Evolutionary conservation across 1,140 invertebrate species (phyloP), one percentile per base, ranked within the genome.

Genomic region (Drosophila teissieri): DNA sequence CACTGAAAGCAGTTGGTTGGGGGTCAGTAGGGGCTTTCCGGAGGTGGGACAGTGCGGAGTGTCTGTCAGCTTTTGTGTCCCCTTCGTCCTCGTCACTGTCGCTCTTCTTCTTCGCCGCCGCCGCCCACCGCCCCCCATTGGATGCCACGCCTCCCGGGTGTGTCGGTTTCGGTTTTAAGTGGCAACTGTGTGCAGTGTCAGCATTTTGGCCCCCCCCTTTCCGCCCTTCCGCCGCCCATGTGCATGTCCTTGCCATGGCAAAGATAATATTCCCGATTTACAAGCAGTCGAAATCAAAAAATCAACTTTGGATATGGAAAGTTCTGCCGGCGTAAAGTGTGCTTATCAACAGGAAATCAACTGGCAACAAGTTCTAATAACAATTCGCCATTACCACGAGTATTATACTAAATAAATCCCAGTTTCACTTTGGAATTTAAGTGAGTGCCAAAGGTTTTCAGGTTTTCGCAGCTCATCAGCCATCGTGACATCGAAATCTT

Each of bases 161-260:
- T 85, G 63, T 78, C 68, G 61, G 82, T 77, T 84, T 84, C 73
- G 81, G 81, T 84, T 80, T 80, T 62, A 84, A 78, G 58, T 78
- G 73, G 82, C 82, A 86, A 78, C 82, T 86, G 73, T 81, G 78
- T 86, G 82, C 82, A 86, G 73, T 72, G 82, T 86, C 82, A 86
- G 82, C 82, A 86, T 70, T 78, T 78, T 27, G 12, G 8, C 10
- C n/a, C 17, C 15, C 45, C 2, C 14, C 4, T 1, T 40, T 22
- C 12, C 19, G 12, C 1, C 46, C 2, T 3, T n/a, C 48, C 12
- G 11, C 11, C 27, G 34, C 22, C 22, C 60, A n/a, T 15, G n/a
- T 15, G n/a, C 31, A 27, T 57, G 52, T 63, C 55, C 48, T 45
- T 69, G 49, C 37, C 45, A 64, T 46, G 44, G 49, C 58, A 68